Conservation (phyloP, 1,140 invertebrate species). For the Acromyrmex charruanus region DNA sequence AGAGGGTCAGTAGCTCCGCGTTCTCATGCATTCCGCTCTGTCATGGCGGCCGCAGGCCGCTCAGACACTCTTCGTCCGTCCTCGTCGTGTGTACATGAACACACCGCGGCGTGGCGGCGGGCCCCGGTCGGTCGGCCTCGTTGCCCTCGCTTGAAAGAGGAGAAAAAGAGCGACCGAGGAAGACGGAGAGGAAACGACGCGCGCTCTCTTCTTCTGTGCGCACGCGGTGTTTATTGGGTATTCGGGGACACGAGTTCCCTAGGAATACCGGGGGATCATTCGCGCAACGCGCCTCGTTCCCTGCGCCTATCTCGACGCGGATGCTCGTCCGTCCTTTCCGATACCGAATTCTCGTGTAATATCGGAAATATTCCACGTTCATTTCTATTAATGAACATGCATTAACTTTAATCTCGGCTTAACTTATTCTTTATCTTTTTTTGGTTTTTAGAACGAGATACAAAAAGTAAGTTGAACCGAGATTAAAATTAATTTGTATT, state of each 20-base stretch:
- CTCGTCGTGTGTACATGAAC: conserved; percentile 70
- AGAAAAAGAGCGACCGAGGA: conserved; percentile 38
- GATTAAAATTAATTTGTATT: too few relatives aligned
- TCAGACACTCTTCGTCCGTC: conserved; percentile 80
- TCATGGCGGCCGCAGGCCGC: conserved; percentile 81
- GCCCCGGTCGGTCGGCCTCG: conserved; percentile 58
- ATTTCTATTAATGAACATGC: too few relatives aligned
- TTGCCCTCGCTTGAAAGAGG: conserved; percentile 65
- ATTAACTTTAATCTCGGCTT: too few relatives aligned
- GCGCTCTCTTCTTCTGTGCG: conserved; percentile 1
- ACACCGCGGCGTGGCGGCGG: conserved; percentile 58
- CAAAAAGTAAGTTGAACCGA: too few relatives aligned
- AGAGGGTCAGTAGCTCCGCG: conserved; percentile 84
- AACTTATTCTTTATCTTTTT: too few relatives aligned
- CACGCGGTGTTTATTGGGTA: conserved; percentile 39
- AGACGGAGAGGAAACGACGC: conserved; percentile 43
- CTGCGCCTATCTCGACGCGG: neutral
- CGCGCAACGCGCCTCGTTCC: neutral
- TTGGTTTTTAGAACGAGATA: too few relatives aligned
- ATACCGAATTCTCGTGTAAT: neutral
- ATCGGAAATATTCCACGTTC: neutral
- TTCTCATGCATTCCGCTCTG: conserved; percentile 86
- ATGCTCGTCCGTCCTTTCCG: neutral
- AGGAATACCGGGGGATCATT: conserved; percentile 12
- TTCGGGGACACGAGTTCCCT: conserved; percentile 19